Evolutionary conservation across 92 coral and sea anemone species (phyloP).

Genomic region (Siderastrea radians): DNA sequence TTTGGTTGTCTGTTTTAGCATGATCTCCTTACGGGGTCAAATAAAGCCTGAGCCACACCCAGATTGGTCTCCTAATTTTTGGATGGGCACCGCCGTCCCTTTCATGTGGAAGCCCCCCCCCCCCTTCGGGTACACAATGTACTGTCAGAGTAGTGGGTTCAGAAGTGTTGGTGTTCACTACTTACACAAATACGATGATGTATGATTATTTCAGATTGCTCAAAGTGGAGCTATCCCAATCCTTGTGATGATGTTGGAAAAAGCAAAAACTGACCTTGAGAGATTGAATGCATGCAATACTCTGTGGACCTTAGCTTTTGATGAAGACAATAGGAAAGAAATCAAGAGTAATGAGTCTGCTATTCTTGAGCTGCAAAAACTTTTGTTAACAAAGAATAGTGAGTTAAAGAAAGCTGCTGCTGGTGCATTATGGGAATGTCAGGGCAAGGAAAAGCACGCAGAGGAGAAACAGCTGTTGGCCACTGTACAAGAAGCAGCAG

Average conservation of each 20-base stretch:
- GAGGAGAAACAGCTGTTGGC: constrained; percentile 16
- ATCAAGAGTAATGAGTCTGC: constrained; percentile 44
- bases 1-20: too few species aligned
- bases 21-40: too few species aligned
- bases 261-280: constrained; percentile 69
- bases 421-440: constrained; percentile 89
- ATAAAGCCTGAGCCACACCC: too few species aligned
- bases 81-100: too few species aligned
- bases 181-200: too few species aligned
- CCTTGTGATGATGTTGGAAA: constrained; percentile 67
- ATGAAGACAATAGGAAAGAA: constrained; percentile 60
- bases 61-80: too few species aligned
- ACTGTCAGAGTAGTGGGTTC: too few species aligned
- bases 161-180: too few species aligned
- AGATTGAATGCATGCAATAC: constrained; percentile 49
- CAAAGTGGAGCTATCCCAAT: constrained; percentile 78
- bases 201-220: constrained; percentile 62
- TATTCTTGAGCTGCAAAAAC: constrained; percentile 64
- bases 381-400: constrained; percentile 30
- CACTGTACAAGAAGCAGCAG: not conserved
- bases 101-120: too few species aligned
- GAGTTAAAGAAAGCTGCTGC: constrained; percentile 72
- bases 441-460: constrained; percentile 65
- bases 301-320: constrained; percentile 85
- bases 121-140: too few species aligned